Percentiles rank a stretch among this genome's conserved stretches.
phyloP scores from a whole-genome alignment of 2,888 invertebrate genomes.

The Machimus atricapillus region DNA sequence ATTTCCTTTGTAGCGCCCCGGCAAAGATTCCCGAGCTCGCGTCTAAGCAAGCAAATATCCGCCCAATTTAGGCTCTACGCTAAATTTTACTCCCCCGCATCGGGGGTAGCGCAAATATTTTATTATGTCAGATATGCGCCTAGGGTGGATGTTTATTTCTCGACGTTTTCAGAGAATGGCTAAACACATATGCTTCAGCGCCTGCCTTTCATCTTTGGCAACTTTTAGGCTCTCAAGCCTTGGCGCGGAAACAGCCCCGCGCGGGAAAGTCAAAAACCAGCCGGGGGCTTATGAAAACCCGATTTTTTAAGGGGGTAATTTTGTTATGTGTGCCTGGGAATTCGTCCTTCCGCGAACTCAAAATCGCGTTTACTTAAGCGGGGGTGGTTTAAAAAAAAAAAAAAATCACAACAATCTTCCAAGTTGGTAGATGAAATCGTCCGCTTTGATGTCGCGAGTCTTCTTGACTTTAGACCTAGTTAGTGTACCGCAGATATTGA shows the following conservation, averaged over 20 bases:
- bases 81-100: not conserved
- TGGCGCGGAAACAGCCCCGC: not conserved
- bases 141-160: conserved; percentile 21
- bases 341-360: not conserved
- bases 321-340: not conserved
- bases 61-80: conserved; percentile 5
- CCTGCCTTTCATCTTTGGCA: not conserved
- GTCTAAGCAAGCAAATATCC: not conserved
- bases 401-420: not conserved
- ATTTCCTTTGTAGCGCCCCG: conserved; percentile 13
- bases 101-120: conserved; percentile 8
- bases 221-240: not conserved
- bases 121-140: conserved; percentile 11
- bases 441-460: not conserved
- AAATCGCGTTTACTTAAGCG: not conserved
- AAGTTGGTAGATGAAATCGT: not conserved
- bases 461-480: not conserved
- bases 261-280: not conserved
- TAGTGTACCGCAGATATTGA: not conserved
- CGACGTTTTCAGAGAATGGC: conserved; percentile 4
- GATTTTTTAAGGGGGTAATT: conserved; percentile 7
- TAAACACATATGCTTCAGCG: conserved; percentile 23
- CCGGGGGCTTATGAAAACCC: not conserved
- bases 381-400: not conserved
- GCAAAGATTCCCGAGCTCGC: not conserved